These are phyloP conservation scores for Xanthia togata DNA, from an alignment of 2,888 invertebrate genomes.

Conservation along the genomic window DNA sequence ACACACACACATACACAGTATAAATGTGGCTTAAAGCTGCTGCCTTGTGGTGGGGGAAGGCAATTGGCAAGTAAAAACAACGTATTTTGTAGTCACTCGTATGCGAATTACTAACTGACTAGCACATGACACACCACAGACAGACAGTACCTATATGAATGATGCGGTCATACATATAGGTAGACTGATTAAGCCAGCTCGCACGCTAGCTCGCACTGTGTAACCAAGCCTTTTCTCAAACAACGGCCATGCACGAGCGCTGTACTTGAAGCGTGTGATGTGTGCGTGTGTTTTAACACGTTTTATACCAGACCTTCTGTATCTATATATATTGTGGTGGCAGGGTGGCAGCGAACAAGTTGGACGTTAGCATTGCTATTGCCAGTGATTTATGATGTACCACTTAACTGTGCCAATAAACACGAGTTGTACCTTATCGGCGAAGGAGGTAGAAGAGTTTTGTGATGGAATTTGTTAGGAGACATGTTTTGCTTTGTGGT, in stretches of 20 bases:
- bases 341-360: slow-evolving; percentile 46
- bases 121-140: too few relatives aligned
- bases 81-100: background rate
- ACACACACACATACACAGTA: too few relatives aligned
- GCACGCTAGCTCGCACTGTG: background rate
- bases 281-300: background rate
- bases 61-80: too few relatives aligned
- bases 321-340: background rate
- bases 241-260: background rate
- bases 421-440: slow-evolving; percentile 55
- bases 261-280: background rate
- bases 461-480: slow-evolving; percentile 36
- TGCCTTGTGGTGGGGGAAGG: background rate
- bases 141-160: background rate
- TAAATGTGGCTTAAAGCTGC: too few relatives aligned
- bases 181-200: background rate
- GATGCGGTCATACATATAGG: background rate
- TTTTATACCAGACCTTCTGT: slow-evolving; percentile 8
- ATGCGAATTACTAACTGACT: background rate
- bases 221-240: background rate
- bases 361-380: slow-evolving; percentile 46
- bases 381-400: slow-evolving; percentile 61
- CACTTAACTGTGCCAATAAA: slow-evolving; percentile 65
- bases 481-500: slow-evolving; percentile 21
- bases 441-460: background rate